These are phyloP conservation scores for Drosophila lacertosa DNA, from an alignment of 1,140 invertebrate genomes.

Conservation along the genomic window DNA sequence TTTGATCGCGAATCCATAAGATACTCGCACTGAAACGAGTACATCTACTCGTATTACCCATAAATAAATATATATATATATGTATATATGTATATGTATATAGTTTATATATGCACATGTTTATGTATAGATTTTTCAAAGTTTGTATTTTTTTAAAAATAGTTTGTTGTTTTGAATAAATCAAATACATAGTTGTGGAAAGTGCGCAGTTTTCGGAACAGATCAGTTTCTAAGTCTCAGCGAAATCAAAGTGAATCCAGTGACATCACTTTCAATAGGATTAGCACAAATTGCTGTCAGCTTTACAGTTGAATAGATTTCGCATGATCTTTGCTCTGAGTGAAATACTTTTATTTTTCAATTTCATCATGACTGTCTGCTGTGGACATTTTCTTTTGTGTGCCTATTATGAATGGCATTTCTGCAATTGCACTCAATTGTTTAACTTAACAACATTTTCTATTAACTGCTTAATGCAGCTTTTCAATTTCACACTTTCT, in stretches of 20 bases:
- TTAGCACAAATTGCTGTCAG: conserved; percentile 17
- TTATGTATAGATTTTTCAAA: conserved; percentile 6
- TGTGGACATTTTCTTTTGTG: no score
- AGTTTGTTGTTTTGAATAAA: conserved; percentile 21
- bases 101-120: conserved; percentile 5
- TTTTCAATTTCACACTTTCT: conserved; percentile 56
- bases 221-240: conserved; percentile 21
- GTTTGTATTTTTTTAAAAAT: conserved; percentile 33
- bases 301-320: conserved; percentile 12
- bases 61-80: neutral
- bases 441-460: conserved; percentile 7
- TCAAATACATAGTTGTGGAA: neutral
- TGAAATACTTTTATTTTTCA: neutral
- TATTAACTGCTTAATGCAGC: neutral
- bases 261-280: conserved; percentile 45
- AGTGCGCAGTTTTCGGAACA: conserved; percentile 49
- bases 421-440: neutral
- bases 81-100: neutral
- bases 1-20: conserved; percentile 17
- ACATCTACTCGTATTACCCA: conserved; percentile 20
- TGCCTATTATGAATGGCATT: no score
- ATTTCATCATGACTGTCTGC: neutral
- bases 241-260: conserved; percentile 36
- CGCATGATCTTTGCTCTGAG: neutral
- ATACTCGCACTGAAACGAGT: neutral